These are phyloP conservation scores for Halisarca cf. caerulea DNA, from an alignment of 37 sponge, comb jelly and placozoan species.

Conservation along the genomic window DNA sequence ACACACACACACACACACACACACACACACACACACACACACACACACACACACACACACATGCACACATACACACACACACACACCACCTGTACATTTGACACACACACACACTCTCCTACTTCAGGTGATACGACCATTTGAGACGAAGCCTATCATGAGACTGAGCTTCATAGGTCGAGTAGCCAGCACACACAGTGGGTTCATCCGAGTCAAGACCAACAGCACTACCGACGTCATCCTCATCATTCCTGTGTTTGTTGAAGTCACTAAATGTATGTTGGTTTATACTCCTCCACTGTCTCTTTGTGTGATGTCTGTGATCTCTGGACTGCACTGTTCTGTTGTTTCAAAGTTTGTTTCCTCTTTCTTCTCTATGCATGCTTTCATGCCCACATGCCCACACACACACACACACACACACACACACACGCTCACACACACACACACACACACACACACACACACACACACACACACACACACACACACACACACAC, in stretches of 20 bases:
- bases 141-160: conserved; percentile 79
- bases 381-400: neutral
- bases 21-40: too few species aligned
- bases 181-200: conserved; percentile 59
- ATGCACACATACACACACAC: too few species aligned
- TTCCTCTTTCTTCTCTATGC: neutral
- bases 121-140: conserved; percentile 76
- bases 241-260: conserved; percentile 82
- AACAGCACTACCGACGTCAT: conserved; percentile 25
- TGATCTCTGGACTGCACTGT: neutral
- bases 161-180: conserved; percentile 68
- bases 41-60: too few species aligned
- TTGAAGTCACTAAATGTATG: conserved; percentile 65
- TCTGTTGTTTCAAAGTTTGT: neutral
- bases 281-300: too few species aligned
- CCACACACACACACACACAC: too few species aligned
- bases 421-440: too few species aligned
- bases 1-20: too few species aligned
- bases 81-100: too few species aligned
- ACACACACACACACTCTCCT: neutral
- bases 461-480: too few species aligned
- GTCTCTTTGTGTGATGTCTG: neutral
- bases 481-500: neutral
- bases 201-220: conserved; percentile 80
- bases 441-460: too few species aligned